Base-by-base conservation (phyloP, 2,888 invertebrate genomes). In the Nasonovia ribisnigri region DNA sequence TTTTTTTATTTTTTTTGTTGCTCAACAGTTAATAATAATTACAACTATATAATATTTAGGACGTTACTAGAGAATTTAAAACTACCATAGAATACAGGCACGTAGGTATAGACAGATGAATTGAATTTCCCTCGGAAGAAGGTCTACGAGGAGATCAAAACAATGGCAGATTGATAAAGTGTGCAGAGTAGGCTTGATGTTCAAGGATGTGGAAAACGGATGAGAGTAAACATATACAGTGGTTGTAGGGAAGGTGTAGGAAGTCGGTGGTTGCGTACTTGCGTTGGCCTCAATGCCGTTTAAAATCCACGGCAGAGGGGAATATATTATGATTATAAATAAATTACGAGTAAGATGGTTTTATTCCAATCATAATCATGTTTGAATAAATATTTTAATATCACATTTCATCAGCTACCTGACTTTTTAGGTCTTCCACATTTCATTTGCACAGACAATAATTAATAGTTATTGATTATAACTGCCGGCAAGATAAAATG, bases 351-450 rank as follows among this genome's bases (percentile, higher is more conserved):
- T 10, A 57, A 91, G 46, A 46, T 26, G 48, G 36, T 87, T 60
- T 86, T 60, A 57, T 57, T 86, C n/a, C 60, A 43, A 86, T 46
- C 60, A 57, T 57, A 60, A 86, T 46, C 24, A 36, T 60, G 60
- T 87, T 84, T 54, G n/a, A 84, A 84, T 43, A 84, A 42, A 91
- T 84, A 91, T 89, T 46, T 84, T 48, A 36, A 51, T 84, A 51
- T 29, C n/a, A n/a, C n/a, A 51, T 54, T 54, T 26, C n/a, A 48
- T n/a, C n/a, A n/a, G n/a, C 60, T 60, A 43, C 13, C 57, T 88
- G 51, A 36, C 24, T 36, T 88, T 51, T 51, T 89, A 89, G 46
- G 54, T 42, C 54, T 91, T 84, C 42, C 29, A 24, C 16, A 20
- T 42, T 77, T 77, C 0, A 51, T 90, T 77, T 67, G 36, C 26